Evolutionary conservation across 1,140 invertebrate genomes (phyloP).

Genomic region (Drosophila saltans): DNA sequence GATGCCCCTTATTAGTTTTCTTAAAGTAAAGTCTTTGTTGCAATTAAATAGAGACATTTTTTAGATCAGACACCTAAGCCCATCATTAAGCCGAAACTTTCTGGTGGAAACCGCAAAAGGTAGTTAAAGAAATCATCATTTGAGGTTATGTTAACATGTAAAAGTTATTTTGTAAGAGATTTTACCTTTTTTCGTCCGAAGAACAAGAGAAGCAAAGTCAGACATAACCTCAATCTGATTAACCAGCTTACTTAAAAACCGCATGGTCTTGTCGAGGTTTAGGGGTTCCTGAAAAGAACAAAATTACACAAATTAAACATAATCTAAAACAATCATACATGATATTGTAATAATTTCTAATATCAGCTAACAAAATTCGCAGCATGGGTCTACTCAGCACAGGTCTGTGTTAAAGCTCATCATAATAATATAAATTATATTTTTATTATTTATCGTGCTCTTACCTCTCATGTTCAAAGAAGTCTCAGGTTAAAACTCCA

Average conservation of each 20-base stretch:
- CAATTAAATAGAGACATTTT: not conserved
- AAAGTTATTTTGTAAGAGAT: not conserved
- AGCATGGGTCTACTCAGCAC: constrained; percentile 62
- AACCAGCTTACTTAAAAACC: constrained; percentile 1
- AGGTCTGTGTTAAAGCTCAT: constrained; percentile 74
- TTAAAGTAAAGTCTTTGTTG: not conserved
- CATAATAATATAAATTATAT: constrained; percentile 19
- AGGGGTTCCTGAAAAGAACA: not conserved
- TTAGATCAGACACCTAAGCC: constrained; percentile 85
- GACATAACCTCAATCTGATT: constrained; percentile 47
- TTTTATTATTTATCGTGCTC: not conserved
- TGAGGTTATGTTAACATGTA: not conserved
- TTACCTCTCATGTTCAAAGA: constrained; percentile 19
- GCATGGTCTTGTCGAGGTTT: not conserved
- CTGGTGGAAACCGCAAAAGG: constrained; percentile 89
- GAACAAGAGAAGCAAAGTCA: not conserved
- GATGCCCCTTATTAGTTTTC: not conserved
- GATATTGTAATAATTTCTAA: not conserved
- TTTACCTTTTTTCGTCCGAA: not conserved
- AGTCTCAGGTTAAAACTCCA: not conserved
- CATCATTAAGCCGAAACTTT: constrained; percentile 84
- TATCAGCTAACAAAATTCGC: constrained; percentile 60
- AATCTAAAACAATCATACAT: not conserved
- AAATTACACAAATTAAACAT: not conserved
- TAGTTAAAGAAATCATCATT: constrained; percentile 83